phyloP scores from a whole-genome alignment of 2,797 vertebrate species.

The Megaceryle alcyon region DNA sequence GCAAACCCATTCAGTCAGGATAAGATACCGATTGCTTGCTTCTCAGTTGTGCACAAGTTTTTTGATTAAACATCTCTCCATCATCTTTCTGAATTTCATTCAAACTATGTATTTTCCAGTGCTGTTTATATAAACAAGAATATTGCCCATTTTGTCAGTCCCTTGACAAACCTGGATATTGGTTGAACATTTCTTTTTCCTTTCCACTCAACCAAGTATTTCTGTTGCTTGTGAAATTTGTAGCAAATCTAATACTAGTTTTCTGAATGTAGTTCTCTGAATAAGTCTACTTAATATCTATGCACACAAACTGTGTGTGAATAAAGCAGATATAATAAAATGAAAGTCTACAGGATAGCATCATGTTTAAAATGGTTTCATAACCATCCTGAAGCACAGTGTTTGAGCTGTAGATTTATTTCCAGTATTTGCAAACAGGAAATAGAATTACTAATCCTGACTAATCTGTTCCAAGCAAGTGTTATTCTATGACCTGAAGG shows the following conservation, averaged over 20 bases:
- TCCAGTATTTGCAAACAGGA: not conserved
- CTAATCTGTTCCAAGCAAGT: not conserved
- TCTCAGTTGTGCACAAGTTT: not conserved
- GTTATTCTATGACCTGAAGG: not conserved
- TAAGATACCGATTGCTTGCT: not conserved
- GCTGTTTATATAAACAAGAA: not conserved
- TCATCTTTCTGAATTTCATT: conserved; percentile 2
- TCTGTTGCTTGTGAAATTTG: not conserved
- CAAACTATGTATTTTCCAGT: not conserved
- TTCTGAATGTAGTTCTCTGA: not conserved
- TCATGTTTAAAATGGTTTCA: not conserved
- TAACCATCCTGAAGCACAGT: not conserved
- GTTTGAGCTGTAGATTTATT: not conserved
- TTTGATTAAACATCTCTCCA: not conserved
- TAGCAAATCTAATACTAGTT: not conserved
- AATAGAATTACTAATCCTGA: conserved; percentile 10
- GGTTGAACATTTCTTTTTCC: not conserved
- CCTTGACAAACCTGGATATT: not conserved
- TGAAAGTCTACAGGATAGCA: not conserved
- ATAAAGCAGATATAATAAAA: not conserved
- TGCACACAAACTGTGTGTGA: not conserved
- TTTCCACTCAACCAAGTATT: not conserved
- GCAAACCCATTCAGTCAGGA: not conserved
- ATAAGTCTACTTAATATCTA: not conserved
- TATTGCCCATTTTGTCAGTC: not conserved